Evolutionary conservation across 64 coral and sea anemone species (phyloP).

Genomic region (Cladopsammia gracilis): DNA sequence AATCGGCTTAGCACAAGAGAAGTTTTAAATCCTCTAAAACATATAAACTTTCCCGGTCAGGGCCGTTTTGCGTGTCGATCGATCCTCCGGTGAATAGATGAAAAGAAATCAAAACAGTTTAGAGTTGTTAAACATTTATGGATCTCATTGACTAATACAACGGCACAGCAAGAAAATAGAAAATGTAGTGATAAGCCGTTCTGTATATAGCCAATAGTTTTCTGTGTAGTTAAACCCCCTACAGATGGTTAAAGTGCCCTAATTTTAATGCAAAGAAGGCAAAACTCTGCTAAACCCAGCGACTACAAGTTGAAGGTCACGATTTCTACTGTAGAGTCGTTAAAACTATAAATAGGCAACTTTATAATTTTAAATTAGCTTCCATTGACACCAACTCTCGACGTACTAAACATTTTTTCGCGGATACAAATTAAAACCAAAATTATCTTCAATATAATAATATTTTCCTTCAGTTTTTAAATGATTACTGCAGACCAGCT

Average conservation of each 20-base stretch:
- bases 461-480: too few species aligned
- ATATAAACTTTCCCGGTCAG: not conserved
- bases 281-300: not conserved
- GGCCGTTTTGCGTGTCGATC: constrained; percentile 28
- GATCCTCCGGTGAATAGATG: constrained; percentile 4
- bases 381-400: too few species aligned
- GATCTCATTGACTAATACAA: constrained; percentile 12
- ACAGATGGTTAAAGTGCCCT: constrained; percentile 5
- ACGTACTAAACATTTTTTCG: too few species aligned
- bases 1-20: not conserved
- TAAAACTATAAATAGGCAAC: too few species aligned
- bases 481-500: too few species aligned
- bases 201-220: constrained; percentile 21
- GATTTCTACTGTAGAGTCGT: too few species aligned
- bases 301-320: not conserved
- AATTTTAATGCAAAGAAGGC: not conserved
- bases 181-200: constrained; percentile 29
- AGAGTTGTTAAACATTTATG: constrained; percentile 43
- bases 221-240: constrained; percentile 17
- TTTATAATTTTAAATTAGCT: too few species aligned
- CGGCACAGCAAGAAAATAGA: not conserved
- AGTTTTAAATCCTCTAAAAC: not conserved
- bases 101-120: constrained; percentile 50
- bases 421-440: too few species aligned
- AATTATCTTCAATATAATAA: too few species aligned